Evolutionary conservation across 1,140 invertebrate species (phyloP), one percentile per base, ranked within the genome.

Genomic region (Cotesia chilonis): DNA sequence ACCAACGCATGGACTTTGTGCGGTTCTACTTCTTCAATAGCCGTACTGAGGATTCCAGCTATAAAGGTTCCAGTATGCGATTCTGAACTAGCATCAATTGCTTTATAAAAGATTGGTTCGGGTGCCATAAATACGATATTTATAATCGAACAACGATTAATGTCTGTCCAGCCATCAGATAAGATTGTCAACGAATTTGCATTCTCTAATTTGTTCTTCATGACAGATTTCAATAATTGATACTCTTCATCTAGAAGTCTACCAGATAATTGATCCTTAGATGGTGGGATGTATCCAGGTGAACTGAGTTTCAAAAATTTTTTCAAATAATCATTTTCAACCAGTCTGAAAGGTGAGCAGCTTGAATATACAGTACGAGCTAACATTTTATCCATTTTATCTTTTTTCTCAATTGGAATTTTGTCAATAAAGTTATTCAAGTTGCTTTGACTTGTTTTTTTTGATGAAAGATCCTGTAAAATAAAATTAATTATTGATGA

Each of bases 151-250:
- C 52, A 35, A 20, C 51, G 47, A 38, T 64, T 54, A n/a, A 71
- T 17, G 51, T 75, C 70, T 12, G 54, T 70, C 59, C 71, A 73
- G 17, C 68, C 68, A 64, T 75, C 71, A n/a, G 68, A 64, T 52
- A 66, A 6, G 4, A 73, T 6, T 55, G 54, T 64, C 41, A 75
- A 61, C 5, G 54, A 55, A 55, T n/a, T 14, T 9, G 54, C 5
- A 12, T 4, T 55, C 5, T 20, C 12, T 6, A n/a, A 55, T 55
- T 55, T 0, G 1, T 55, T 3, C n/a, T 55, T n/a, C 12, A 55
- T 20, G 0, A 55, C 12, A 9, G 54, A 55, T 4, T 14, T 4
- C 4, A 55, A 14, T 20, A 55, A 55, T n/a, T 55, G 12, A 55
- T 55, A 55, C 12, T 55, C 54, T 20, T 55, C 17, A 20, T 55